phyloP scores from a whole-genome alignment of 2,797 vertebrate species.

The Picus viridis region DNA sequence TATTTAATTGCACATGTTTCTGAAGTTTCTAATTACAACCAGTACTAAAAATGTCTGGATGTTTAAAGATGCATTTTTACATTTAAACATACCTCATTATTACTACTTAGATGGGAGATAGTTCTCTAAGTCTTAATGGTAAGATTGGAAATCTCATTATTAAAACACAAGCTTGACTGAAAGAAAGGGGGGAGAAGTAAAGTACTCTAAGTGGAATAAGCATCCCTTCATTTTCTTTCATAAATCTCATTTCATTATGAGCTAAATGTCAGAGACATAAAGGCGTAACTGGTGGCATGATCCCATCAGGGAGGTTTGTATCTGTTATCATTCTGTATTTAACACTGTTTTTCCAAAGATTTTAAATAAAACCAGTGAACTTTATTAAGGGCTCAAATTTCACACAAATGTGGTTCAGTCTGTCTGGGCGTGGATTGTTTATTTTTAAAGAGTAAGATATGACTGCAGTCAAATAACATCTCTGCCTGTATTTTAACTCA shows the following conservation, averaged over 20 bases:
- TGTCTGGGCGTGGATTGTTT: not conserved
- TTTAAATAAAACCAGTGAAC: constrained; percentile 37
- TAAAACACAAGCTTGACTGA: constrained; percentile 57
- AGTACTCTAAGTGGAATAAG: constrained; percentile 8
- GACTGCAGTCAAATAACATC: constrained; percentile 43
- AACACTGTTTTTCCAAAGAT: constrained; percentile 6
- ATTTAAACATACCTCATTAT: constrained; percentile 69
- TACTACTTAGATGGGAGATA: constrained; percentile 64
- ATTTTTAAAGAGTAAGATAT: constrained; percentile 12
- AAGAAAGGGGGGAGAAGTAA: constrained; percentile 28
- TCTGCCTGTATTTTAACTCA: constrained; percentile 41
- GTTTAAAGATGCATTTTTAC: constrained; percentile 65
- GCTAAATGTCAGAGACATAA: constrained; percentile 60
- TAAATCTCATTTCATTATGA: constrained; percentile 61
- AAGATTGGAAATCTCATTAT: constrained; percentile 66
- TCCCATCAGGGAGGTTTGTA: constrained; percentile 29
- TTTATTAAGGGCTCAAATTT: constrained; percentile 15
- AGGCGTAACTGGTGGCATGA: constrained; percentile 26
- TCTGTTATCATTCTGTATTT: constrained; percentile 28
- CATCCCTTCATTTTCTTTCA: constrained; percentile 55
- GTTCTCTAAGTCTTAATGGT: constrained; percentile 65
- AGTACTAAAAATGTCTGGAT: constrained; percentile 64
- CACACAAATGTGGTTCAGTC: not conserved
- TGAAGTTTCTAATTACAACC: constrained; percentile 77
- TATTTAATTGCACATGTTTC: constrained; percentile 73